Evolutionary conservation across 2,113 vertebrate species (phyloP), one percentile per base, ranked within the genome.

Genomic region (Argyrosomus japonicus): DNA sequence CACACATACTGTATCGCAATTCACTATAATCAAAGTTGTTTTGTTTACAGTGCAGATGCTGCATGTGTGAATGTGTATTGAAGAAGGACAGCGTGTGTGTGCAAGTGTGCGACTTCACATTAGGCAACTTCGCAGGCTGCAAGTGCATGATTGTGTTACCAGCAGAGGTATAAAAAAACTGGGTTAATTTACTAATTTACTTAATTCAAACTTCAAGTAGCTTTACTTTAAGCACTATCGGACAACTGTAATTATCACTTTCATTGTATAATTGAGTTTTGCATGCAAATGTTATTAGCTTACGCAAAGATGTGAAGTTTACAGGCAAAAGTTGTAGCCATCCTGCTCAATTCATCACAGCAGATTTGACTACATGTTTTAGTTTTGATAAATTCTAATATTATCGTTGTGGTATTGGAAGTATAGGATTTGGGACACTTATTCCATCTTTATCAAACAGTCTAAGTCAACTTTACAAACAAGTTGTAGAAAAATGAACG

Each of bases 401-500:
- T 40, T 40, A 40, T 8, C 36, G 2, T 25, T 69, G 25, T 77
- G 48, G 15, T 64, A 29, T 23, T 47, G 36, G 29, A 54, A 60
- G 6, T 45, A 45, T 17, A 36, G 9, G 9, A 50, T 48, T 56
- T 58, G 6, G 36, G 21, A 51, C 21, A 58, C 43, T 19, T 74
- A 18, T 17, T 61, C 14, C 25, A 27, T 68, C 51, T 70, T 25
- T 47, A 54, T 47, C 21, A 72, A 85, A 48, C 47, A 68, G 4
- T n/a, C 29, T 15, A 29, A 21, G 29, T 65, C 10, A 56, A 48
- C 12, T 56, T 40, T 47, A 47, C 32, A 61, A 60, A 18, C 67
- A 68, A 40, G 25, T 54, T 53, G 27, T 51, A 69, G 29, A 71
- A 50, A 65, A 56, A 29, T 2, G 19, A 78, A 47, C 48, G 77